Evolutionary conservation across 2,113 vertebrate genomes (phyloP), one percentile per base, ranked within the genome.

Genomic region (Nibea coibor): DNA sequence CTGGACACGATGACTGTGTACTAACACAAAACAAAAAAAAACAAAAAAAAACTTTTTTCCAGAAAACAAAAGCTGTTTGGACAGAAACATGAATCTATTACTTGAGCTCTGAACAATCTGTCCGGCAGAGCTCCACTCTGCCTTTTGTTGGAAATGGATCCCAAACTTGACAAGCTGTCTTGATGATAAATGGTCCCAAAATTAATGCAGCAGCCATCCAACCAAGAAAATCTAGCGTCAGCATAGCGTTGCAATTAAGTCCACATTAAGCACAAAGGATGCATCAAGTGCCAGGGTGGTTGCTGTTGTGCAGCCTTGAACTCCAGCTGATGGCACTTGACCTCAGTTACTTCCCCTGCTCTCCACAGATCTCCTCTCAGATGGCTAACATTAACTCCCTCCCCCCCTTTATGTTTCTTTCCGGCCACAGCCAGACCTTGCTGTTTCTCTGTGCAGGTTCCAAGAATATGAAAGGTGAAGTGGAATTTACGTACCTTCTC

Each of bases 401-500:
- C 24, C 24, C 59, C 9, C 7, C 35, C 35, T 39, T 39, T 1
- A 67, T 81, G 59, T 63, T 81, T 26, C 24, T 26, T 83, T 57
- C 73, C 62, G 39, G 65, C 75, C 62, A 56, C 43, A 24, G 47
- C 28, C 57, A 64, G 63, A 71, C 54, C n/a, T 76, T 43, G 45
- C 66, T 50, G 69, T 66, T 86, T 71, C 61, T 73, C 63, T 50
- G 53, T 76, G 75, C 22, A 51, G 16, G 4, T 12, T 81, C 50
- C 72, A 87, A 82, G 22, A 78, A 42, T 72, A 35, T 2, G 48
- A 67, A 85, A 80, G 26, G 66, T 28, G 20, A 77, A 48, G 35
- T 24, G 47, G 17, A 82, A 80, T 26, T 79, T 58, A 26, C 64
- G 22, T 96, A 99, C 97, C 98, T 99, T 99, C 93, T 96, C 96